A percentile compares a stretch with the other conserved stretches of the same genome.
Evolutionary conservation across 53 echinoderm and acorn worm genomes (phyloP).

Genomic region (Holothuria scabra): DNA sequence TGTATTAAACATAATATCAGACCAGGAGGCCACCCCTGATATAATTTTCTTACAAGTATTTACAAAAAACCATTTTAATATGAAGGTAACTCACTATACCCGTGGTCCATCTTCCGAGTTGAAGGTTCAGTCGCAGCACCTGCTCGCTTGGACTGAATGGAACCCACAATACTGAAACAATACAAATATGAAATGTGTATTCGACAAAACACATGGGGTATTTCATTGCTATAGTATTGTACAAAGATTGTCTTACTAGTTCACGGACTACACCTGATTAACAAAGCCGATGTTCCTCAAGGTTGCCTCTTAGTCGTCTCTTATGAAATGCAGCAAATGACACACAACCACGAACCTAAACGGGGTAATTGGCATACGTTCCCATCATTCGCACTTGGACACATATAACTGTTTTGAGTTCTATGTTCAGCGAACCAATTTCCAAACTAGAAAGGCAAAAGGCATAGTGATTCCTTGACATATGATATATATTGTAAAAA

Average conservation of each 20-base stretch:
- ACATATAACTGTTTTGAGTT: not conserved
- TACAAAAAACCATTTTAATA: not conserved
- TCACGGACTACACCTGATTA: not conserved
- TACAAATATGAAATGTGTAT: not conserved
- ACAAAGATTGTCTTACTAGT: not conserved
- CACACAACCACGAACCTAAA: not conserved
- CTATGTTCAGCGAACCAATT: slow-evolving; percentile 1
- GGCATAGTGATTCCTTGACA: too few relatives aligned
- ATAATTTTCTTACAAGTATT: not conserved
- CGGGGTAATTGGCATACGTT: not conserved
- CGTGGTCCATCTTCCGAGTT: not conserved
- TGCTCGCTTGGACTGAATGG: slow-evolving; percentile 3
- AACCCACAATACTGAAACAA: slow-evolving; percentile 7
- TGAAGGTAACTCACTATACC: not conserved
- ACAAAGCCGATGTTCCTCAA: not conserved
- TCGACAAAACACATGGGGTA: not conserved
- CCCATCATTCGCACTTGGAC: not conserved
- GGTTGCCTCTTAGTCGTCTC: not conserved
- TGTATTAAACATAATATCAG: not conserved
- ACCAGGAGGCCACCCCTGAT: not conserved
- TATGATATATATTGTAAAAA: not conserved
- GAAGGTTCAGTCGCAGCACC: not conserved
- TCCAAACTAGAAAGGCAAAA: too few relatives aligned
- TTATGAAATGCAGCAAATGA: not conserved
- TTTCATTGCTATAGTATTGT: not conserved